Conservation (phyloP, 2,888 invertebrate genomes). For the Thymelicus acteon region DNA sequence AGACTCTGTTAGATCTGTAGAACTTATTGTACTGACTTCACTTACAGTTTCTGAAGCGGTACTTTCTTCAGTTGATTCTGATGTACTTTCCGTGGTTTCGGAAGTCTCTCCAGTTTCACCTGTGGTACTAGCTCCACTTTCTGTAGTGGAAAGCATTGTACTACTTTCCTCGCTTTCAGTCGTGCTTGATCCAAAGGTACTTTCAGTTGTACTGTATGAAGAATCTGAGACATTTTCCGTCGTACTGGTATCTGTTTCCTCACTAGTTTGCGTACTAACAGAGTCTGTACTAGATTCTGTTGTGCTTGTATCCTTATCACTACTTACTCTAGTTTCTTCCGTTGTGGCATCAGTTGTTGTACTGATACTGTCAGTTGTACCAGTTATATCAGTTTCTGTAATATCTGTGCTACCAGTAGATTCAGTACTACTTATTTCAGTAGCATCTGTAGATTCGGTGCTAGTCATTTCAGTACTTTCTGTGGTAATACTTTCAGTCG, state of each 20-base stretch:
- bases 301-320: constrained; percentile 1
- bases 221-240: constrained; percentile 12
- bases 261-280: not conserved
- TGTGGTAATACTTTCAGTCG: constrained; percentile 33
- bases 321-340: not conserved
- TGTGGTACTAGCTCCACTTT: constrained; percentile 26
- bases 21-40: constrained; percentile 33
- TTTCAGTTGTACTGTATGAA: constrained; percentile 15
- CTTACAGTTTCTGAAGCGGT: constrained; percentile 38
- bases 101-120: constrained; percentile 40
- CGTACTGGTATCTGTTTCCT: constrained; percentile 24
- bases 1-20: constrained; percentile 15
- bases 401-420: constrained; percentile 38
- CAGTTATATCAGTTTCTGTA: constrained; percentile 2
- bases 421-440: constrained; percentile 36
- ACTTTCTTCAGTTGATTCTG: constrained; percentile 38
- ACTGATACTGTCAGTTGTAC: not conserved
- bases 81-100: constrained; percentile 36
- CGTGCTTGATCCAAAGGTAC: constrained; percentile 37
- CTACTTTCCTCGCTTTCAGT: constrained; percentile 18
- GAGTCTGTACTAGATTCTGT: constrained; percentile 22
- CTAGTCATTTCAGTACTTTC: constrained; percentile 35
- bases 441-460: constrained; percentile 38
- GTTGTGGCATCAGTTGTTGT: not conserved
- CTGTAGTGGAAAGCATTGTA: constrained; percentile 11